Evolutionary conservation across 2,797 vertebrate genomes (phyloP).

Genomic region (Alosa sapidissima): DNA sequence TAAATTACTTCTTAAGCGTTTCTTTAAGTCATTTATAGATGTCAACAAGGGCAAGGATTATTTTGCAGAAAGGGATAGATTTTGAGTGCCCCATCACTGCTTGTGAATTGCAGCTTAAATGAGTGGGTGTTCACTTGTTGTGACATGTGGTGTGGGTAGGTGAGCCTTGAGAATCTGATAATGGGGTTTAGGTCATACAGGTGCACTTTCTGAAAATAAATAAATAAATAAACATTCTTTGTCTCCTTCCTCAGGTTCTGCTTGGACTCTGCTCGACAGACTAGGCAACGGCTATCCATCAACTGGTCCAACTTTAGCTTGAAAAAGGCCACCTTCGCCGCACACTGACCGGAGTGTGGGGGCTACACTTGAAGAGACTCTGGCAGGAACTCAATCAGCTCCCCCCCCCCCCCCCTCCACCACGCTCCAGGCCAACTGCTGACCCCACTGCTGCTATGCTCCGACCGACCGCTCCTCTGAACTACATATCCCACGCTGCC

Average conservation of each 20-base stretch:
- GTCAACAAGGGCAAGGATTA: too few species aligned
- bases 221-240: not conserved
- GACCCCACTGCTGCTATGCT: constrained; percentile 79
- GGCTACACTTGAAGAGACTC: constrained; percentile 56
- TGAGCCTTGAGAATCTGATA: not conserved
- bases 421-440: constrained; percentile 62
- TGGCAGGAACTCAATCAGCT: constrained; percentile 71
- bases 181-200: not conserved
- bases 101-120: not conserved
- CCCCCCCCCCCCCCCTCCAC: constrained; percentile 47
- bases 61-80: not conserved
- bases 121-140: not conserved
- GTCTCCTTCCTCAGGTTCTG: constrained; percentile 82
- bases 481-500: constrained; percentile 80
- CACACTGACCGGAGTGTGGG: constrained; percentile 80
- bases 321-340: constrained; percentile 96
- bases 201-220: not conserved
- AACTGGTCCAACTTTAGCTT: constrained; percentile 99
- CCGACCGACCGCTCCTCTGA: constrained; percentile 73
- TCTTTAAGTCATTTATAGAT: too few species aligned
- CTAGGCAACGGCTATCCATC: constrained; percentile 94
- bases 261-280: constrained; percentile 96
- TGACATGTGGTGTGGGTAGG: not conserved
- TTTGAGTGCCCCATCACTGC: not conserved
- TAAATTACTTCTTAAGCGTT: not conserved